These are phyloP conservation scores for Echinometra lucunter DNA, from an alignment of 53 echinoderm and acorn worm species.

Conservation along the genomic window DNA sequence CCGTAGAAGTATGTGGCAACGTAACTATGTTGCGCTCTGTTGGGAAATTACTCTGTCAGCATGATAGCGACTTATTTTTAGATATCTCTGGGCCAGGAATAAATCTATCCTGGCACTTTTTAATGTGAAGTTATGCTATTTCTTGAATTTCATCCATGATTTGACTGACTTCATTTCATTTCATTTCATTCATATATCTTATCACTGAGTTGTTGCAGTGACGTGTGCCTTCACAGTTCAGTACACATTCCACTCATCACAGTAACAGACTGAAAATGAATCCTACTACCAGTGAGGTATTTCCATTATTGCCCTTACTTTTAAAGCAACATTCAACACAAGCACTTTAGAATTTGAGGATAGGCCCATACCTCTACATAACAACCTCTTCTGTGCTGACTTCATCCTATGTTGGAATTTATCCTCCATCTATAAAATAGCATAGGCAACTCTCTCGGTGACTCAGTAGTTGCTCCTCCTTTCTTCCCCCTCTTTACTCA, in stretches of 20 bases:
- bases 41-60: constrained; percentile 34
- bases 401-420: not conserved
- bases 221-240: not conserved
- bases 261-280: not conserved
- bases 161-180: constrained; percentile 10
- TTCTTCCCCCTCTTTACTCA: not conserved
- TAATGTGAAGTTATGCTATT: not conserved
- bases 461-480: not conserved
- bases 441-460: not conserved
- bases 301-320: not conserved
- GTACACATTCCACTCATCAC: not conserved
- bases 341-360: not conserved
- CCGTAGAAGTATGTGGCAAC: constrained; percentile 31
- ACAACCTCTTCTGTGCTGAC: not conserved
- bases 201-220: constrained; percentile 12
- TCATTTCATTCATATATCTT: constrained; percentile 8
- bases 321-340: not conserved
- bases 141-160: constrained; percentile 31
- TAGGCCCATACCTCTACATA: not conserved
- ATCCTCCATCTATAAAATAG: not conserved
- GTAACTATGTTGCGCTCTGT: constrained; percentile 36
- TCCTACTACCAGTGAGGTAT: not conserved
- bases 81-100: not conserved
- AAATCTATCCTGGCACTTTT: constrained; percentile 12
- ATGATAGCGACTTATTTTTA: constrained; percentile 19